A percentile compares a stretch with the other conserved stretches of the same genome.
phyloP scores from a whole-genome alignment of 1,140 invertebrate genomes.

The Aculops lycopersici region DNA sequence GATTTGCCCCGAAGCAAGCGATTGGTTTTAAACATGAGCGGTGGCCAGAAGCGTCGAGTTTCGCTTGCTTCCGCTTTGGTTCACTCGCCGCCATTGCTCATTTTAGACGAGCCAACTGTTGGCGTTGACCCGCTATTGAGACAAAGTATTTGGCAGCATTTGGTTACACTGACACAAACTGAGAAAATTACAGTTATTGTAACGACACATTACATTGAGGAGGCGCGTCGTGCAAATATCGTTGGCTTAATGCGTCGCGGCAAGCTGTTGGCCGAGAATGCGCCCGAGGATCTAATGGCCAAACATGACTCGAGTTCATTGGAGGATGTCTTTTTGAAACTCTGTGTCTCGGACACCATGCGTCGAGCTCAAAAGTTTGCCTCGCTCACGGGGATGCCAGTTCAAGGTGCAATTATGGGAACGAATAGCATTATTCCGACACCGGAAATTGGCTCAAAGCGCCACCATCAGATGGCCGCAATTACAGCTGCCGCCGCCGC shows the following conservation, averaged over 20 bases:
- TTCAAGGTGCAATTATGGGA: background rate
- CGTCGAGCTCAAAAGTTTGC: background rate
- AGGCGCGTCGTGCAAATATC: slow-evolving; percentile 15
- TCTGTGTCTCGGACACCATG: background rate
- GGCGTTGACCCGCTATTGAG: slow-evolving; percentile 58
- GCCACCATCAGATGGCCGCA: background rate
- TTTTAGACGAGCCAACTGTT: slow-evolving; percentile 75
- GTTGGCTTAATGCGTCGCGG: slow-evolving; percentile 18
- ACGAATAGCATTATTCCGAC: background rate
- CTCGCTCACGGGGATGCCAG: background rate
- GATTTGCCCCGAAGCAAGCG: slow-evolving; percentile 32
- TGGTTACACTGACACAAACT: slow-evolving; percentile 43
- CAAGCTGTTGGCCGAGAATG: slow-evolving; percentile 15
- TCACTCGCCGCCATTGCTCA: slow-evolving; percentile 63
- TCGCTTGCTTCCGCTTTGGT: slow-evolving; percentile 68
- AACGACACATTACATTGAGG: slow-evolving; percentile 19
- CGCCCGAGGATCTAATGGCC: slow-evolving; percentile 13
- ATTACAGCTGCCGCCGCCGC: too few species aligned
- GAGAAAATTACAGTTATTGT: slow-evolving; percentile 18
- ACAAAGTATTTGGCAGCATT: slow-evolving; percentile 59
- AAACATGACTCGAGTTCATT: slow-evolving; percentile 14
- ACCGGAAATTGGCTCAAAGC: background rate
- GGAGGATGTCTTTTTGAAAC: slow-evolving; percentile 45
- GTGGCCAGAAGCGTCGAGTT: slow-evolving; percentile 62
- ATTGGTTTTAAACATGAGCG: slow-evolving; percentile 22